These are phyloP conservation scores for Madoqua kirkii DNA, from an alignment of 2,113 vertebrate genomes.

Conservation along the genomic window DNA sequence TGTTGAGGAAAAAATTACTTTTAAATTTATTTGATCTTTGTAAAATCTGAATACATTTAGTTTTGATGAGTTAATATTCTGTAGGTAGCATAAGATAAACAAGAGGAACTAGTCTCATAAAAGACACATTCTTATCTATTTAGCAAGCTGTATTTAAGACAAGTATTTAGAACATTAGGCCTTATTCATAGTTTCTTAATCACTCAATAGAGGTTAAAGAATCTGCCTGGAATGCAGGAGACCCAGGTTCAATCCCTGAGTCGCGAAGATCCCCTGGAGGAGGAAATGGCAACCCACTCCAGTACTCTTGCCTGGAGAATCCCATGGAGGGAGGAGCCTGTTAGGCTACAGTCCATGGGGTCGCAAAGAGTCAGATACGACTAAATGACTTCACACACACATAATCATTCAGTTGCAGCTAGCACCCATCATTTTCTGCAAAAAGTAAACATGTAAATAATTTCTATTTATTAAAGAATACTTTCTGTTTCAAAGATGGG, in stretches of 20 bases:
- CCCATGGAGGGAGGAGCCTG: too few species aligned
- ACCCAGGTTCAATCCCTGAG: too few species aligned
- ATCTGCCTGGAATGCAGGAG: too few species aligned
- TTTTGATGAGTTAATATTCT: neutral
- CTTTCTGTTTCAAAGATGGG: neutral
- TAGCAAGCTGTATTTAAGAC: neutral
- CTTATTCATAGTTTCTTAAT: neutral
- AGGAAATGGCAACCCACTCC: too few species aligned
- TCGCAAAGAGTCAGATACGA: too few species aligned
- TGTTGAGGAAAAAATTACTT: neutral
- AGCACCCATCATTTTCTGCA: neutral
- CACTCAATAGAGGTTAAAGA: too few species aligned
- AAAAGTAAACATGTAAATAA: neutral
- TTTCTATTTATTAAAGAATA: neutral
- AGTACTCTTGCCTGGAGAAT: too few species aligned
- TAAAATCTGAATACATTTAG: neutral
- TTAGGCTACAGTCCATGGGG: too few species aligned
- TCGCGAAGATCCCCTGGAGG: too few species aligned
- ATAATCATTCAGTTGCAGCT: neutral
- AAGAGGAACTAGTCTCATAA: neutral
- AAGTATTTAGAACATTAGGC: neutral
- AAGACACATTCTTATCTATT: neutral
- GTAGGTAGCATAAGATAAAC: neutral
- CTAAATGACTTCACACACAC: too few species aligned
- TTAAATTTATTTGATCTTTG: neutral